Evolutionary conservation across 2,888 invertebrate species (phyloP).

Genomic region (Oscheius myriophilus): DNA sequence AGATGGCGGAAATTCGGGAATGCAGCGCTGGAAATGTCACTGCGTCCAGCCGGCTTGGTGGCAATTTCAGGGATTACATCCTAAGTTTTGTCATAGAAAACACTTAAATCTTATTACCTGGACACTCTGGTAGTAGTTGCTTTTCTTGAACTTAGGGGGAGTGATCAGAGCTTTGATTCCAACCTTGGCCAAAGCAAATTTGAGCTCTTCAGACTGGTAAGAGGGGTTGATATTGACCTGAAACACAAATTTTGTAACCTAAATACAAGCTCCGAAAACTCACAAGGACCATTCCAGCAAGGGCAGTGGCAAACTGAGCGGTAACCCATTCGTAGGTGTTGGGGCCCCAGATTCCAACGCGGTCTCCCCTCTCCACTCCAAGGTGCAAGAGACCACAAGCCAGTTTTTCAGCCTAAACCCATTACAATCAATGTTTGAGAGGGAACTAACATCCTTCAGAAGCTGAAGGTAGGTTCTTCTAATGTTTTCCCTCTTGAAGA

Average conservation of each 20-base stretch:
- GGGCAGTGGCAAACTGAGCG: conserved; percentile 79
- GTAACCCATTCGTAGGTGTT: conserved; percentile 83
- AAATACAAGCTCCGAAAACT: conserved; percentile 41
- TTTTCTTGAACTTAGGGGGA: conserved; percentile 77
- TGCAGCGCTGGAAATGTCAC: conserved; percentile 51
- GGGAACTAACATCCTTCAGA: conserved; percentile 59
- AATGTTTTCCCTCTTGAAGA: conserved; percentile 65
- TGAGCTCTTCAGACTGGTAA: conserved; percentile 79
- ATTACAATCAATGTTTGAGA: neutral
- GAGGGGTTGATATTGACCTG: conserved; percentile 82
- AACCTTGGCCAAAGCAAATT: conserved; percentile 80
- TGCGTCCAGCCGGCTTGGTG: conserved; percentile 53
- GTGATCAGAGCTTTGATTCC: conserved; percentile 77
- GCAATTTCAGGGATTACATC: conserved; percentile 65
- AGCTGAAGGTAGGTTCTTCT: conserved; percentile 66
- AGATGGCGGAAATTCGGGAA: conserved; percentile 74
- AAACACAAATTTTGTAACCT: conserved; percentile 30
- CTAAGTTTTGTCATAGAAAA: conserved; percentile 26
- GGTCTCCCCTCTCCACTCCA: conserved; percentile 80
- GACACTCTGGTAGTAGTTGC: conserved; percentile 77
- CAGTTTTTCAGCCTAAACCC: conserved; percentile 78
- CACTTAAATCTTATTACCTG: conserved; percentile 15
- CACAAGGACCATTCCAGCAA: conserved; percentile 81
- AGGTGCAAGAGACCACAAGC: conserved; percentile 81
- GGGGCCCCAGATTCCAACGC: conserved; percentile 84